Base-by-base conservation (phyloP, 2,888 invertebrate genomes). In the Omphaloscelis lunosa region DNA sequence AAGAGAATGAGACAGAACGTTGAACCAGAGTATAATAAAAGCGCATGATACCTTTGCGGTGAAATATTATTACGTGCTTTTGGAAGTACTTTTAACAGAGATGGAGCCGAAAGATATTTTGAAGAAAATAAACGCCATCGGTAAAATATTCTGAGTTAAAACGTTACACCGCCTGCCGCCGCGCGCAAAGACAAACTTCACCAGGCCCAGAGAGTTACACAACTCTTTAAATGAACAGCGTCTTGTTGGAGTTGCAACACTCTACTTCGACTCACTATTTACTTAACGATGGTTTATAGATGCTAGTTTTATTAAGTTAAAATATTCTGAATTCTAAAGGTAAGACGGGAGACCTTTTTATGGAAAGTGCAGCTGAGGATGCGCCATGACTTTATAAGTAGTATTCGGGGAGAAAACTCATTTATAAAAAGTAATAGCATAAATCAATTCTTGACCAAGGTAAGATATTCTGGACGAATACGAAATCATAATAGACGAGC, bases 141-240 rank as follows among this genome's bases (percentile, higher is more conserved):
- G 86, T 73, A 85, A 82, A 89, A 87, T 89, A 86, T 89, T 88
- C 83, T 79, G 90, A 91, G 91, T 92, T 90, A 85, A 90, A 90
- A 88, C 89, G 89, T 90, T 90, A 88, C 89, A 89, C 89, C 85
- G 89, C 78, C 82, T 79, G 81, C 82, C 82, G 82, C 82, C 86
- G 86, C 77, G 85, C 89, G 88, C 86, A 77, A 88, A 89, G 91
- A 90, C 86, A 88, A 93, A 93, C 91, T 93, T 92, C 80, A 84
- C 72, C 83, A 79, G 84, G 89, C 89, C 83, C 88, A 90, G 84
- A 77, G 91, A 89, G 91, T 92, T 91, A 89, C 86, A 88, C 89
- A 90, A 92, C 91, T 93, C 93, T 93, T 92, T 92, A 93, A 93
- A 93, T 92, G 93, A 93, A 92, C 92, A 92, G 88, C 91, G 88